These are phyloP conservation scores for Philonicus albiceps DNA, from an alignment of 2,888 invertebrate species.

Conservation along the genomic window DNA sequence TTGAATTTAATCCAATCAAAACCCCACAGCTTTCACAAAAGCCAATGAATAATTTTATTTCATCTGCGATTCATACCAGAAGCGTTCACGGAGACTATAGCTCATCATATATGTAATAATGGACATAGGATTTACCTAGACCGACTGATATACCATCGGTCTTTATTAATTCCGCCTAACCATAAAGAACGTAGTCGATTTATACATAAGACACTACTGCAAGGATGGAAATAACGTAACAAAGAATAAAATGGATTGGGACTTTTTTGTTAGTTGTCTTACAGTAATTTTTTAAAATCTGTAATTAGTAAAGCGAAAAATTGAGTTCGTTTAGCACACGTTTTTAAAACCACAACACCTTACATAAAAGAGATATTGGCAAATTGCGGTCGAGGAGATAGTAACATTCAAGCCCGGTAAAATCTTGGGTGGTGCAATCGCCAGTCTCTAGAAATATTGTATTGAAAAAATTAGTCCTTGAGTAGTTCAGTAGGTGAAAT, in stretches of 20 bases:
- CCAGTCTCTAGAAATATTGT: slow-evolving; percentile 58
- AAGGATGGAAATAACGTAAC: background rate
- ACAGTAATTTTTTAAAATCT: background rate
- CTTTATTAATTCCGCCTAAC: no score
- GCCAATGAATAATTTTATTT: no score
- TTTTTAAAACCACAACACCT: slow-evolving; percentile 1
- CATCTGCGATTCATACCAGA: no score
- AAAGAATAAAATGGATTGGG: background rate
- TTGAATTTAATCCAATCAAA: no score
- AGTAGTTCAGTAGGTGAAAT: slow-evolving; percentile 49
- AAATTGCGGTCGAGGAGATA: background rate
- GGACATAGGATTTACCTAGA: no score
- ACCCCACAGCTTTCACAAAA: no score
- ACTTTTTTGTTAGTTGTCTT: background rate
- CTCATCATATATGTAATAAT: no score
- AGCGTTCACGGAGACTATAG: no score
- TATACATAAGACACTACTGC: background rate
- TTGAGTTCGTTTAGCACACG: background rate
- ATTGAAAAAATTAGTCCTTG: slow-evolving; percentile 47
- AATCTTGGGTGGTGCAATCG: slow-evolving; percentile 60
- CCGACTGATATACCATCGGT: no score
- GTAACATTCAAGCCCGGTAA: slow-evolving; percentile 53
- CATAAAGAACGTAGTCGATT: background rate
- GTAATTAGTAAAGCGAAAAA: background rate
- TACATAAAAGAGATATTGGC: background rate